Evolutionary conservation across 2,888 invertebrate genomes (phyloP).

Genomic region (Furcula furcula): DNA sequence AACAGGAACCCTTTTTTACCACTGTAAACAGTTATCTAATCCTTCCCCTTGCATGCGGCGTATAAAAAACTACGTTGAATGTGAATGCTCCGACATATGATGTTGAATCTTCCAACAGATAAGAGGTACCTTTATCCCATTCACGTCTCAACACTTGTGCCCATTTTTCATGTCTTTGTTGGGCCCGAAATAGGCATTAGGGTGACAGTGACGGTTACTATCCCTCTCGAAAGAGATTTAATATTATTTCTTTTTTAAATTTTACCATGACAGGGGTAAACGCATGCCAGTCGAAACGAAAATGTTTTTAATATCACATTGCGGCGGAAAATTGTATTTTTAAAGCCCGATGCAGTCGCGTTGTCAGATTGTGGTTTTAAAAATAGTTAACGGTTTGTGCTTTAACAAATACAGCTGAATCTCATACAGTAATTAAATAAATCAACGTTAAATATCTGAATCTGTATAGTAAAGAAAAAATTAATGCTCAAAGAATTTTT

Average conservation of each 20-base stretch:
- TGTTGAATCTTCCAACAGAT: slow-evolving; percentile 64
- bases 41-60: slow-evolving; percentile 23
- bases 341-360: too few relatives aligned
- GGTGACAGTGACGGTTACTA: slow-evolving; percentile 52
- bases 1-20: slow-evolving; percentile 25
- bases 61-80: slow-evolving; percentile 40
- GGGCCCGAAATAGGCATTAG: slow-evolving; percentile 62
- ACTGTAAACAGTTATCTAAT: slow-evolving; percentile 22
- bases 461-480: too few relatives aligned
- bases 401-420: too few relatives aligned
- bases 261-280: too few relatives aligned
- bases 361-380: too few relatives aligned
- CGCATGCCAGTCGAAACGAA: too few relatives aligned
- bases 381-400: too few relatives aligned
- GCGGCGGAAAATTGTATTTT: too few relatives aligned
- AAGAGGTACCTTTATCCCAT: slow-evolving; percentile 71
- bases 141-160: slow-evolving; percentile 59
- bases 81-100: slow-evolving; percentile 45
- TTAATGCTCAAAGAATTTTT: too few relatives aligned
- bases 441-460: too few relatives aligned
- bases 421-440: too few relatives aligned
- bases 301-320: too few relatives aligned
- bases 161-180: slow-evolving; percentile 79
- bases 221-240: slow-evolving; percentile 48
- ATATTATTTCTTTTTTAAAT: slow-evolving; percentile 52